Evolutionary conservation across 2,113 vertebrate genomes (phyloP).

Genomic region (Trematomus loennbergii): DNA sequence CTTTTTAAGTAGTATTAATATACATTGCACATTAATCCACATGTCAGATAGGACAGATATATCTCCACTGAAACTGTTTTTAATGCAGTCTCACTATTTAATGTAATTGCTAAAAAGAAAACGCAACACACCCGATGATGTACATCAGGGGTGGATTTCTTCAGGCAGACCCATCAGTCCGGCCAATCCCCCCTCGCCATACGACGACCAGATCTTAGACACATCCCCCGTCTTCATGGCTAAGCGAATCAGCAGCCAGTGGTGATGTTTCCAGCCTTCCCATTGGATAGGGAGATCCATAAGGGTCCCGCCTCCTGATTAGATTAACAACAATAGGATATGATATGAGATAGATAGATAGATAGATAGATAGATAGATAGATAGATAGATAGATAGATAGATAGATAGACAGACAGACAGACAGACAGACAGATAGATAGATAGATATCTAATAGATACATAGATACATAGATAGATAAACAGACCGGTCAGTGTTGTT

Average conservation of each 20-base stretch:
- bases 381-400: background rate
- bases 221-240: slow-evolving; percentile 88
- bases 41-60: background rate
- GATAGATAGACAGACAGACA: background rate
- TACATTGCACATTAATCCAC: background rate
- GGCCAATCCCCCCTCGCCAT: slow-evolving; percentile 81
- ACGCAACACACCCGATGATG: slow-evolving; percentile 58
- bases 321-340: slow-evolving; percentile 29
- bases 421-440: background rate
- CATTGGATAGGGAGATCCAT: slow-evolving; percentile 77
- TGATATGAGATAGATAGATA: background rate
- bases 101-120: background rate
- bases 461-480: background rate
- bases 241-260: slow-evolving; percentile 88
- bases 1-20: background rate
- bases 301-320: slow-evolving; percentile 70
- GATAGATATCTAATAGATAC: slow-evolving; percentile 12
- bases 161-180: slow-evolving; percentile 80
- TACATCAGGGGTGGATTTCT: slow-evolving; percentile 68
- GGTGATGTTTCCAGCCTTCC: slow-evolving; percentile 83
- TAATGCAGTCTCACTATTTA: background rate
- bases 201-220: slow-evolving; percentile 80
- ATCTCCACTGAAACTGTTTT: background rate
- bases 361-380: background rate
- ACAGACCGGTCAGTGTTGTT: slow-evolving; percentile 76